phyloP scores from a whole-genome alignment of 2,113 vertebrate species.

The Caloenas nicobarica region DNA sequence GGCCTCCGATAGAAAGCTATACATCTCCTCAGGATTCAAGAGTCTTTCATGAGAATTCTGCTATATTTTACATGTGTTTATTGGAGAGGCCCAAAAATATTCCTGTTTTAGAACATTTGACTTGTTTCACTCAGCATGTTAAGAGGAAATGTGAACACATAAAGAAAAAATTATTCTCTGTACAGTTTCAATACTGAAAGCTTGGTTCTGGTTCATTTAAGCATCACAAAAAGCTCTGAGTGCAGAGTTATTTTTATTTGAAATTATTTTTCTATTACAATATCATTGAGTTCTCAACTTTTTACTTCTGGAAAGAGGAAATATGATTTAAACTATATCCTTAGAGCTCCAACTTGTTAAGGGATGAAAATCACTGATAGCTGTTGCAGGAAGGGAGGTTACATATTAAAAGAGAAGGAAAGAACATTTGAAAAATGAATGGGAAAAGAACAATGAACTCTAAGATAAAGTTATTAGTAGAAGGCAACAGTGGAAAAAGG shows the following conservation, averaged over 20 bases:
- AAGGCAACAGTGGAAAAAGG: not conserved
- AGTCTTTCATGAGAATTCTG: not conserved
- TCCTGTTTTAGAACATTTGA: not conserved
- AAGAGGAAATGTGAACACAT: not conserved
- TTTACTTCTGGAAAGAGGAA: not conserved
- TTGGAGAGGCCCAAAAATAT: not conserved
- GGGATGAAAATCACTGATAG: not conserved
- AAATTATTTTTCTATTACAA: conserved; percentile 29
- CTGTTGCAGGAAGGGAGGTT: not conserved
- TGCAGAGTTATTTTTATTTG: conserved; percentile 16
- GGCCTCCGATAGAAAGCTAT: not conserved
- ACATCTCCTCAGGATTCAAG: not conserved
- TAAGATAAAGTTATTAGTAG: not conserved
- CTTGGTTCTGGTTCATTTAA: conserved; percentile 22
- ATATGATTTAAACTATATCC: not conserved
- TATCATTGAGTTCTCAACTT: not conserved
- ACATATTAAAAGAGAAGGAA: not conserved
- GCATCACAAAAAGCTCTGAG: not conserved
- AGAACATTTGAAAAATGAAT: not conserved
- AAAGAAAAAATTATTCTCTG: not conserved
- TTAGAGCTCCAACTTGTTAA: not conserved
- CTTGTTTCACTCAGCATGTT: not conserved
- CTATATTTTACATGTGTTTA: not conserved
- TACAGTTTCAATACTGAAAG: not conserved
- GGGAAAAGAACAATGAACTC: not conserved